Evolutionary conservation across 2,797 vertebrate genomes (phyloP).

Genomic region (Chelmon rostratus): DNA sequence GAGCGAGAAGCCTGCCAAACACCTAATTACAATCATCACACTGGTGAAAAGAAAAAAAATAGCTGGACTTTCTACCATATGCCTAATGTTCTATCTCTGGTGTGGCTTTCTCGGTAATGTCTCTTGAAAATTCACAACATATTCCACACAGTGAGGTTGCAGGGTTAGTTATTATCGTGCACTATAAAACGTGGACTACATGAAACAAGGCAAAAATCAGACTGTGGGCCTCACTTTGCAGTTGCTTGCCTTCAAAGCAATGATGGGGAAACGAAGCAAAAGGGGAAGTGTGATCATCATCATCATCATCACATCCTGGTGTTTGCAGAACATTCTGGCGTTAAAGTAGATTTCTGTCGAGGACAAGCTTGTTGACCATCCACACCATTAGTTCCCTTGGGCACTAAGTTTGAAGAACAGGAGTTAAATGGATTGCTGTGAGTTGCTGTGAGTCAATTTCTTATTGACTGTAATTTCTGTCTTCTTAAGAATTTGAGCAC

Average conservation of each 20-base stretch:
- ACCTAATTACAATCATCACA: constrained; percentile 1
- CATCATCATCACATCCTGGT: too few relatives aligned
- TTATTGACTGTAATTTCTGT: neutral
- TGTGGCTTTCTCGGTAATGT: neutral
- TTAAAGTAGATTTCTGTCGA: neutral
- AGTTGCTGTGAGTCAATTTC: neutral
- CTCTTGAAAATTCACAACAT: neutral
- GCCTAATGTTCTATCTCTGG: constrained; percentile 13
- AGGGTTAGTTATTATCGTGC: neutral
- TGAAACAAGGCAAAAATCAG: constrained; percentile 10
- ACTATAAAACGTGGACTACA: neutral
- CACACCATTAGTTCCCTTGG: neutral
- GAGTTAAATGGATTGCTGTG: neutral
- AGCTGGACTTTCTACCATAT: neutral
- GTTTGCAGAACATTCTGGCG: neutral
- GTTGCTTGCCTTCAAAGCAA: neutral
- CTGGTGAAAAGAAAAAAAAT: neutral
- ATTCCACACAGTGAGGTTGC: neutral
- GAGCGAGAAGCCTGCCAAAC: neutral
- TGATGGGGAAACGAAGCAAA: neutral
- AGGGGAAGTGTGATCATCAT: neutral
- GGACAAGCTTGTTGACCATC: neutral
- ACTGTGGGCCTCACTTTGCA: neutral
- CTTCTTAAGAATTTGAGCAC: neutral
- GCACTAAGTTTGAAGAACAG: neutral